These are phyloP conservation scores for Dicyrtoma fusca DNA, from an alignment of 2,888 invertebrate species.

Conservation along the genomic window DNA sequence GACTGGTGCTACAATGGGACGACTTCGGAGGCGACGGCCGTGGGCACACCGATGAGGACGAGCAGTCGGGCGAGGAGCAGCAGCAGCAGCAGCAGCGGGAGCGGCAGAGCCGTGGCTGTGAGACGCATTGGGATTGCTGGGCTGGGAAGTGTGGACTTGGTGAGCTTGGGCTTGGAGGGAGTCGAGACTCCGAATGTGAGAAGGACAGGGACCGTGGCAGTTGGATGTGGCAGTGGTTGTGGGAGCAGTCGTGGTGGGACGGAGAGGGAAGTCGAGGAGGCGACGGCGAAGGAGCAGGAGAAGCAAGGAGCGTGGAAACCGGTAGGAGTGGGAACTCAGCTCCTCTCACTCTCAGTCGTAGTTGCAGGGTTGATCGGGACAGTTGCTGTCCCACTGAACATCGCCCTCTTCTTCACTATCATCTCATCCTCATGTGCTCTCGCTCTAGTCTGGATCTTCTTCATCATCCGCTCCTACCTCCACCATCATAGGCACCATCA, in stretches of 20 bases:
- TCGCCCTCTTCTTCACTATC: conserved; percentile 47
- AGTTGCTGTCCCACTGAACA: conserved; percentile 45
- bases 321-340: conserved; percentile 13
- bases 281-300: conserved; percentile 17
- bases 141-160: conserved; percentile 1
- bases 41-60: background rate
- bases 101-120: background rate
- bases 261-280: background rate
- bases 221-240: background rate
- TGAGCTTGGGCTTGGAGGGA: conserved; percentile 10
- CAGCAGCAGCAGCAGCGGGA: conserved; percentile 24
- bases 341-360: conserved; percentile 35
- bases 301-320: background rate
- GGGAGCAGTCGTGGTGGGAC: conserved; percentile 9
- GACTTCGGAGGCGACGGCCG: conserved; percentile 5
- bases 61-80: conserved; percentile 36
- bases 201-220: conserved; percentile 17
- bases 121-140: background rate
- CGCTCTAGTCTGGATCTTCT: conserved; percentile 38
- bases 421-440: conserved; percentile 43
- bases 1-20: conserved; percentile 36
- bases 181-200: background rate
- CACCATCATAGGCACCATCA: background rate
- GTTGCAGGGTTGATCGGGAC: conserved; percentile 39
- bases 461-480: conserved; percentile 11